Percentiles rank a stretch among this genome's conserved stretches.
These are phyloP conservation scores for Tenthredo amoena DNA, from an alignment of 2,888 invertebrate species.

Conservation along the genomic window DNA sequence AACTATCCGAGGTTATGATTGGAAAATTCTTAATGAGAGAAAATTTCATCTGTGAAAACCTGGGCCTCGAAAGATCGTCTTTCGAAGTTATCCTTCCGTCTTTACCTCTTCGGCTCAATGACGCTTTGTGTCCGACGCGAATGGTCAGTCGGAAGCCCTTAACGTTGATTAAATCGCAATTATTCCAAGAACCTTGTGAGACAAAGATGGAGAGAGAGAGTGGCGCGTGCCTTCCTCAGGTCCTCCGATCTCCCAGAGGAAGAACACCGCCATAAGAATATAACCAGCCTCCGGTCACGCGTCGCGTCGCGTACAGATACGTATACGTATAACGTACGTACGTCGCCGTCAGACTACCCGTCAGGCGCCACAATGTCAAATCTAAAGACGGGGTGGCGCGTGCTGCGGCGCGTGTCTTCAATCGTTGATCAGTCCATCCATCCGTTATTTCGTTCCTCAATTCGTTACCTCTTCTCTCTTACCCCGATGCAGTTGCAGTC, in stretches of 20 bases:
- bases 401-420: constrained; percentile 71
- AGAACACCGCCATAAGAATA: constrained; percentile 60
- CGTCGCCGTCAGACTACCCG: constrained; percentile 54
- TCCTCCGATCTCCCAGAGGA: constrained; percentile 44
- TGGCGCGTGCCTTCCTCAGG: constrained; percentile 70
- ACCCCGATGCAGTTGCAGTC: not conserved
- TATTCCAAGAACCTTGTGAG: constrained; percentile 60
- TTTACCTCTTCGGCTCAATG: not conserved
- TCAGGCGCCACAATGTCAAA: constrained; percentile 70
- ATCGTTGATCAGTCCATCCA: constrained; percentile 67
- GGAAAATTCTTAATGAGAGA: not conserved
- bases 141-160: not conserved
- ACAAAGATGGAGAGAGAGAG: constrained; percentile 6
- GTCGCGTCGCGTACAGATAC: constrained; percentile 59
- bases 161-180: constrained; percentile 41
- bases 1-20: not conserved
- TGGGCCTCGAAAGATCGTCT: not conserved
- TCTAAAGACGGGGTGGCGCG: constrained; percentile 64
- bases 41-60: not conserved
- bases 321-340: not conserved
- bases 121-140: not conserved
- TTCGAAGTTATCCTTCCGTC: not conserved
- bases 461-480: constrained; percentile 1
- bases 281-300: constrained; percentile 72
- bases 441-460: constrained; percentile 44